Base-by-base conservation (phyloP, 2,797 vertebrate species). In the Phyllotis vaccarum region DNA sequence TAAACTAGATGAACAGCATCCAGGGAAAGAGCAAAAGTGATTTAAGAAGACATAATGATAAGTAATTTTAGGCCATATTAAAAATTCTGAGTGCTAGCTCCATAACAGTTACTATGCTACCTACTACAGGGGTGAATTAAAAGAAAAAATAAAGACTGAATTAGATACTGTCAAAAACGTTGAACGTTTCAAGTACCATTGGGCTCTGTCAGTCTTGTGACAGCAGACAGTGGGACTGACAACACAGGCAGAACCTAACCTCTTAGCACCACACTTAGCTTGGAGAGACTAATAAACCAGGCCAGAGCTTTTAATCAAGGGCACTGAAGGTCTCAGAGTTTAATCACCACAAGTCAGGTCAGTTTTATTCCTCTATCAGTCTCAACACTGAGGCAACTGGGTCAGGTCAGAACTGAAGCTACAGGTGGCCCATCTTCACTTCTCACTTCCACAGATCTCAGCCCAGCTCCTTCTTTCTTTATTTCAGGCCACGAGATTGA, bases 41-140 rank as follows among this genome's bases (percentile, higher is more conserved):
- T 40, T 14, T 17, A 89, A 31, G 43, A 52, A 89, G 58, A 62
- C 66, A 78, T 40, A 90, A 19, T 72, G 66, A 79, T 22, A 68
- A 91, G 21, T 8, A 87, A 92, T 29, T 94, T 74, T n/a, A 80
- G 11, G 90, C n/a, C 40, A 60, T 19, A 93, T 43, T 46, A 31
- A 16, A 87, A 46, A 12, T 3, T 76, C 13, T 37, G 12, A 90
- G 79, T 79, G 60, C 21, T 40, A 86, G 31, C 24, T 90, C 40
- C 40, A n/a, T 37, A 86, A 52, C 22, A 94, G 86, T 37, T 9
- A 52, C 40, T n/a, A 74, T 56, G 52, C 70, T 83, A 86, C 24
- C 82, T 72, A 58, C 46, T 86, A 89, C 22, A 24, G 56, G 34
- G 13, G 22, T 46, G 68, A 78, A 85, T 56, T 81, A 56, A 75